phyloP scores from a whole-genome alignment of 2,797 vertebrate species.

The Pipistrellus nathusii region DNA sequence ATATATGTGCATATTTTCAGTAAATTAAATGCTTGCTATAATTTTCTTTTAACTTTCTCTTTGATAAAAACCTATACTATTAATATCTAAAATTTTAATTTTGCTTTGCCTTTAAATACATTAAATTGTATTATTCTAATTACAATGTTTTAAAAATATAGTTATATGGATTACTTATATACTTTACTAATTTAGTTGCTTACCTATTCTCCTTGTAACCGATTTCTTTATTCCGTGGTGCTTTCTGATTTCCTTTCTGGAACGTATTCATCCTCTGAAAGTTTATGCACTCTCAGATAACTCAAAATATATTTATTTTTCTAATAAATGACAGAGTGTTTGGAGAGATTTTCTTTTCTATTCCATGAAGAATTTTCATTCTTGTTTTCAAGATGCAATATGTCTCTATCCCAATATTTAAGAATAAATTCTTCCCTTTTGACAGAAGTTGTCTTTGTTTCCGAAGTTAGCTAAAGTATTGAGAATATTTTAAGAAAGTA shows the following conservation, averaged over 20 bases:
- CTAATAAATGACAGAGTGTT: not conserved
- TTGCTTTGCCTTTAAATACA: not conserved
- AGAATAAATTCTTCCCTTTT: not conserved
- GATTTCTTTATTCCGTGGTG: not conserved
- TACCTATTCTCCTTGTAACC: not conserved
- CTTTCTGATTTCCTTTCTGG: slow-evolving; percentile 5
- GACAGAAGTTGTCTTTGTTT: not conserved
- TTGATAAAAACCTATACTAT: not conserved
- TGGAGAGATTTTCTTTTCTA: not conserved
- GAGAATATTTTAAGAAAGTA: not conserved
- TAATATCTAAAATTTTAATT: not conserved
- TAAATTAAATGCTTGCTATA: not conserved
- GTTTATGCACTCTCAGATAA: not conserved
- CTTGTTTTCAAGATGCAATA: slow-evolving; percentile 30
- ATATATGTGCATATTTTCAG: not conserved
- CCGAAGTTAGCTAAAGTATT: slow-evolving; percentile 12
- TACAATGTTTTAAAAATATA: not conserved
- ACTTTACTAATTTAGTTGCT: not conserved
- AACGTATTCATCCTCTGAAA: slow-evolving; percentile 8
- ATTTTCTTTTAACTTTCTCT: not conserved
- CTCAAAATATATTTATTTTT: slow-evolving; percentile 16
- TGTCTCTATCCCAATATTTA: slow-evolving; percentile 8
- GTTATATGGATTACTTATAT: not conserved
- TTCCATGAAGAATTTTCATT: not conserved
- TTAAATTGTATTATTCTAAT: not conserved